phyloP scores from a whole-genome alignment of 2,797 vertebrate genomes.

The Tolypeutes matacus region DNA sequence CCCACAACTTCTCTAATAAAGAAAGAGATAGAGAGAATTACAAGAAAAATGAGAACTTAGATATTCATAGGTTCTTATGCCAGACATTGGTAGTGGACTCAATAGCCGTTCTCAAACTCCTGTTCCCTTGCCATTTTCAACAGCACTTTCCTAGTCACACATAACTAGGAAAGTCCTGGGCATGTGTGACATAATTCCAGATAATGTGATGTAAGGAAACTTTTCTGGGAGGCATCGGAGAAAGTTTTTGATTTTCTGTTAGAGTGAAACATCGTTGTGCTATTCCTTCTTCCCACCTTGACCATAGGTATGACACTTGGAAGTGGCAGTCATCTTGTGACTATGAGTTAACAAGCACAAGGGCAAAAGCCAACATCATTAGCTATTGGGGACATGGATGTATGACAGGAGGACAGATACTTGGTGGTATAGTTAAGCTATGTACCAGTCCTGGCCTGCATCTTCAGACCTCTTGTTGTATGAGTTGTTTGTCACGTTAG shows the following conservation, averaged over 20 bases:
- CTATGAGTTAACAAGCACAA: background rate
- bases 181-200: background rate
- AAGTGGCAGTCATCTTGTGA: background rate
- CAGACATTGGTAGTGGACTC: background rate
- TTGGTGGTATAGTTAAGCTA: background rate
- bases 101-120: background rate
- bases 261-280: background rate
- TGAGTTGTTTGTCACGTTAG: background rate
- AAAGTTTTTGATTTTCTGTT: constrained; percentile 23
- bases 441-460: background rate
- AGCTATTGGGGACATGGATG: background rate
- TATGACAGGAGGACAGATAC: background rate
- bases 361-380: background rate
- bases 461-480: background rate
- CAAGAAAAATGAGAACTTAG: constrained; percentile 27
- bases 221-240: background rate
- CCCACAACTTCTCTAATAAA: too few species aligned
- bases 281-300: constrained; percentile 2
- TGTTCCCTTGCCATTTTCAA: background rate
- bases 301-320: background rate
- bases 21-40: background rate
- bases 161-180: background rate
- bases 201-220: background rate
- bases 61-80: background rate
- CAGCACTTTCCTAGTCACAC: background rate